These are phyloP conservation scores for Tachysurus fulvidraco DNA, from an alignment of 2,113 vertebrate genomes.

Conservation along the genomic window DNA sequence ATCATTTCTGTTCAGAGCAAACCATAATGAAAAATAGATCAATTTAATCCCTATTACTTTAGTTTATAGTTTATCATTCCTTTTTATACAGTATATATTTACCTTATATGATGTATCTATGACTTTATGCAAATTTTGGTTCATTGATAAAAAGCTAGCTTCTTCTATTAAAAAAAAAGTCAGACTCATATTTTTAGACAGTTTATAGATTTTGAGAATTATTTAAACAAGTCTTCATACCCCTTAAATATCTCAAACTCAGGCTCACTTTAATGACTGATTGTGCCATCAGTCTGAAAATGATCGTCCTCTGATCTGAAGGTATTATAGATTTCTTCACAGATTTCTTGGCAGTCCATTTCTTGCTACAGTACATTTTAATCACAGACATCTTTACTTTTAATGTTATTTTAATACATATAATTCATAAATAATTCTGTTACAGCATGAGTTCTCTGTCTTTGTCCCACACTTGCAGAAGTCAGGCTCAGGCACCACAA, in stretches of 20 bases:
- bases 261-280: neutral
- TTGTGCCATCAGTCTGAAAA: neutral
- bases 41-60: neutral
- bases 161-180: neutral
- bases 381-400: neutral
- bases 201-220: neutral
- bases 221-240: neutral
- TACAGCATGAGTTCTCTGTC: neutral
- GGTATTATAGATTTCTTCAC: neutral
- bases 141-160: neutral
- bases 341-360: neutral
- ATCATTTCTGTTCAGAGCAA: neutral
- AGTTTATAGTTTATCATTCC: neutral
- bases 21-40: neutral
- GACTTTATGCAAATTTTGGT: neutral
- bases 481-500: constrained; percentile 82
- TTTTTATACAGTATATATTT: neutral
- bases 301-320: neutral
- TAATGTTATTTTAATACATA: neutral
- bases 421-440: neutral
- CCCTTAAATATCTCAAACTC: neutral
- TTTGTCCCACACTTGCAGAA: constrained; percentile 70
- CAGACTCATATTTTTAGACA: neutral
- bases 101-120: neutral
- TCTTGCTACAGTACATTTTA: neutral